Percentiles rank a stretch among this genome's conserved stretches.
These are phyloP conservation scores for Proisotoma minuta DNA, from an alignment of 2,888 invertebrate genomes.

Conservation along the genomic window DNA sequence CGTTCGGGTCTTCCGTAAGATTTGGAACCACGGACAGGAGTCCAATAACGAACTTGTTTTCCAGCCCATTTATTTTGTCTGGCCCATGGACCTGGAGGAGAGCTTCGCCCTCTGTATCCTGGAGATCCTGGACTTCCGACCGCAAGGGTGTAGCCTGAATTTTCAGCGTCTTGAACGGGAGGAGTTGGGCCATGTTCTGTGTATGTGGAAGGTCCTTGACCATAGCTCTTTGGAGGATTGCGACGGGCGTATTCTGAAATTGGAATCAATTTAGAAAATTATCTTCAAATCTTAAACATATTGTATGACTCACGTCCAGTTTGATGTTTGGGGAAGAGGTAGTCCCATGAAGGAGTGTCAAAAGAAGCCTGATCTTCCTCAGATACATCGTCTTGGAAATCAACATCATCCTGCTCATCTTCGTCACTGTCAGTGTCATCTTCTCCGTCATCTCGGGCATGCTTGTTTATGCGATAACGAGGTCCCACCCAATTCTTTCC, in stretches of 20 bases:
- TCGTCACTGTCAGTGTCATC: slow-evolving; percentile 17
- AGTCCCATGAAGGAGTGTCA: slow-evolving; percentile 25
- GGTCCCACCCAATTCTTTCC: too few relatives aligned
- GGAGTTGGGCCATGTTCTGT: not conserved
- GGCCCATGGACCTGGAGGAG: not conserved
- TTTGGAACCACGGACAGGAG: too few relatives aligned
- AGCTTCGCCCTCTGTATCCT: not conserved
- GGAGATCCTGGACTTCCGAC: not conserved
- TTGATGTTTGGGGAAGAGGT: slow-evolving; percentile 24
- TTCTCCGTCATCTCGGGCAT: slow-evolving; percentile 19
- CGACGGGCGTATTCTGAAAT: not conserved
- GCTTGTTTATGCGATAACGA: too few relatives aligned
- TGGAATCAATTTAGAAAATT: too few relatives aligned
- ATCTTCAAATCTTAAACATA: not conserved
- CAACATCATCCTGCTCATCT: slow-evolving; percentile 14
- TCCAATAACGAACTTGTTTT: too few relatives aligned
- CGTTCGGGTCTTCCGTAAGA: too few relatives aligned
- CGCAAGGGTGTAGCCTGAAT: not conserved
- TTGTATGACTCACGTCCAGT: slow-evolving; percentile 20
- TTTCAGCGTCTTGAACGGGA: too few relatives aligned
- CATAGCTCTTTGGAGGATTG: not conserved
- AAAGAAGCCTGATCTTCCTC: slow-evolving; percentile 15
- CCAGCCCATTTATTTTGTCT: too few relatives aligned
- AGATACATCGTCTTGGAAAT: slow-evolving; percentile 14
- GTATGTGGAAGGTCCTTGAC: not conserved